Evolutionary conservation across 2,113 vertebrate genomes (phyloP).

Genomic region (Irena cyanogastra): DNA sequence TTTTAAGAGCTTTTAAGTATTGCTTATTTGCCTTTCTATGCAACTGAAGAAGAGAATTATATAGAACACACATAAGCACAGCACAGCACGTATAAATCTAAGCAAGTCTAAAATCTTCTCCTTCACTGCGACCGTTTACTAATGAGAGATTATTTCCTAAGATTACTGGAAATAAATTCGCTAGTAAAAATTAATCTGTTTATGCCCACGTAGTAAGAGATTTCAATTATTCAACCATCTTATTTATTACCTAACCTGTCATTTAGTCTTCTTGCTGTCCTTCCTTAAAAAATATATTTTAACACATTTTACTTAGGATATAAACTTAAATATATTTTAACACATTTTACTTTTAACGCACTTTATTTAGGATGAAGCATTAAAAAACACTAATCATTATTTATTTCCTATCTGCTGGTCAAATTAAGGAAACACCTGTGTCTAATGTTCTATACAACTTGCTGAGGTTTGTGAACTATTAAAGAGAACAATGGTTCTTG

Average conservation of each 20-base stretch:
- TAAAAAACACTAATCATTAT: neutral
- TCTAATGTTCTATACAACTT: neutral
- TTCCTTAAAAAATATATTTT: slow-evolving; percentile 50
- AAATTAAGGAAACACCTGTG: neutral
- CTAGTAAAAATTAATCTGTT: slow-evolving; percentile 61
- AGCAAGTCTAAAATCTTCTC: neutral
- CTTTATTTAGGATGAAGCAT: slow-evolving; percentile 17
- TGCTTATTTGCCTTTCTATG: neutral
- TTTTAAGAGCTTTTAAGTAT: neutral
- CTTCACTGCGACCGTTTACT: slow-evolving; percentile 6
- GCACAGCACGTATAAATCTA: neutral
- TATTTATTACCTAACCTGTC: slow-evolving; percentile 65
- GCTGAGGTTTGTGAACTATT: neutral
- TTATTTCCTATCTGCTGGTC: slow-evolving; percentile 1
- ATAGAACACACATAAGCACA: neutral
- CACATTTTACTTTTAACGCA: too few relatives aligned
- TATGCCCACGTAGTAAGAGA: slow-evolving; percentile 48
- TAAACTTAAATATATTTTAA: too few relatives aligned
- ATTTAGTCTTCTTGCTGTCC: slow-evolving; percentile 45
- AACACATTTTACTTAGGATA: too few relatives aligned
- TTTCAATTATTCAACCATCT: slow-evolving; percentile 69
- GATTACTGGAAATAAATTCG: slow-evolving; percentile 66
- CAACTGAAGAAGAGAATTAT: neutral
- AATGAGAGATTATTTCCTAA: slow-evolving; percentile 60
- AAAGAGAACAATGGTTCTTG: neutral